phyloP scores from a whole-genome alignment of 1,140 invertebrate genomes.

The Bemisia tabaci region DNA sequence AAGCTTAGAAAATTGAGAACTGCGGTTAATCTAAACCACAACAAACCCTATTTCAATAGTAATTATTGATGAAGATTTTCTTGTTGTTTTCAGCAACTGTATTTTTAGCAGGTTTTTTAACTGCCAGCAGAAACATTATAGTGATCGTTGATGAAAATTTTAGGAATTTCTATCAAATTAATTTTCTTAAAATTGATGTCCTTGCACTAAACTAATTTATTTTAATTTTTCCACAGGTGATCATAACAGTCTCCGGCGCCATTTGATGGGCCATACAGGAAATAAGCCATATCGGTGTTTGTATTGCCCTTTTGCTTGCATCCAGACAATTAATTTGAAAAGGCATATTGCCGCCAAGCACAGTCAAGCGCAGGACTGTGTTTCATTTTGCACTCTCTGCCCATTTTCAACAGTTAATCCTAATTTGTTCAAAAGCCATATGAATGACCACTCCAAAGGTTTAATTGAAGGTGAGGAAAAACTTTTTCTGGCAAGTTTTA shows the following conservation, averaged over 20 bases:
- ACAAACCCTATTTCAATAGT: too few species aligned
- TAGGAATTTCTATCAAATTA: too few species aligned
- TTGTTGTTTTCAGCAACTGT: too few species aligned
- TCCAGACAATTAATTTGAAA: not conserved
- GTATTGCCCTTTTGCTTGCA: not conserved
- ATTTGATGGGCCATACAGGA: not conserved
- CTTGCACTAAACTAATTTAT: too few species aligned
- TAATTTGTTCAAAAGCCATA: not conserved
- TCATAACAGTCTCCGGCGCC: not conserved
- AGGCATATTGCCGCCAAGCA: not conserved
- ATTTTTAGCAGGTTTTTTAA: too few species aligned
- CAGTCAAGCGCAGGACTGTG: not conserved
- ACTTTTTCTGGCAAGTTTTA: too few species aligned
- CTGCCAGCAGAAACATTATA: too few species aligned
- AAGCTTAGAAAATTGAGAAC: too few species aligned
- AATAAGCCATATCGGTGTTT: not conserved
- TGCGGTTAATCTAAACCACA: too few species aligned
- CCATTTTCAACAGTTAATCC: not conserved
- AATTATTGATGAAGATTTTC: too few species aligned
- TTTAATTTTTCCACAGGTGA: not conserved
- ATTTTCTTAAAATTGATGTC: too few species aligned
- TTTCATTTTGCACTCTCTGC: not conserved
- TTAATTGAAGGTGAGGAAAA: not conserved
- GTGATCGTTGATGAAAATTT: too few species aligned
- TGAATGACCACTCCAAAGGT: not conserved